Evolutionary conservation across 2,113 vertebrate species (phyloP).

Genomic region (Collichthys lucidus): DNA sequence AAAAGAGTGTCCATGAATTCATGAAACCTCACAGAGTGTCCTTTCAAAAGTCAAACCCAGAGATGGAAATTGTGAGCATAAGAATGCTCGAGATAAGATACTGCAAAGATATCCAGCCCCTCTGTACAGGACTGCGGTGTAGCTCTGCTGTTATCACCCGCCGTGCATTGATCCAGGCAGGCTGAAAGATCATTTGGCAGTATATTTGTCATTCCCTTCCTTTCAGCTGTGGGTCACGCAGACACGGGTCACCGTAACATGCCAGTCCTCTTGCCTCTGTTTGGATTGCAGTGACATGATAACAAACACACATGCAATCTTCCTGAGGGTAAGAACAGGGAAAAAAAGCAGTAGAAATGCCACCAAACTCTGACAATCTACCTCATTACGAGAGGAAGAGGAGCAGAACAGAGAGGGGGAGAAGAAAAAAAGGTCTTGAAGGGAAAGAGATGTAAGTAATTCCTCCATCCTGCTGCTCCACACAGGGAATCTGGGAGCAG

Average conservation of each 20-base stretch:
- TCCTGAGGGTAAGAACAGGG: background rate
- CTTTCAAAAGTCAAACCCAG: constrained; percentile 4
- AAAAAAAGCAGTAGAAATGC: background rate
- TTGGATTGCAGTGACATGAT: constrained; percentile 43
- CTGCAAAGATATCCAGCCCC: background rate
- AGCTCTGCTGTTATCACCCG: background rate
- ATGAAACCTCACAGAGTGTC: background rate
- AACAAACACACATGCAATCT: constrained; percentile 25
- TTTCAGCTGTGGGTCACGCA: constrained; percentile 49
- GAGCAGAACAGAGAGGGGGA: constrained; percentile 18
- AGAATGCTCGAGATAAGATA: background rate
- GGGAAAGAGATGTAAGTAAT: constrained; percentile 70
- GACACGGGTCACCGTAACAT: constrained; percentile 76
- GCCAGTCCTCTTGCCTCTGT: constrained; percentile 46
- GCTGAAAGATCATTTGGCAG: constrained; percentile 45
- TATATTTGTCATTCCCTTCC: background rate
- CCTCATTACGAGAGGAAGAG: constrained; percentile 29
- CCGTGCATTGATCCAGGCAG: constrained; percentile 45
- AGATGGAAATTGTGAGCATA: background rate
- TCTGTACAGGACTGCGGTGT: background rate
- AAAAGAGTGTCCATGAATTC: background rate
- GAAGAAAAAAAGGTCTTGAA: constrained; percentile 43
- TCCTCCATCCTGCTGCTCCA: constrained; percentile 39
- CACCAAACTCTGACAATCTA: constrained; percentile 9
- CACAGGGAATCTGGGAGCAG: constrained; percentile 53